A percentile compares a stretch with the other conserved stretches of the same genome.
These are phyloP conservation scores for Pandemis cinnamomeana DNA, from an alignment of 2,888 invertebrate genomes.

Conservation along the genomic window DNA sequence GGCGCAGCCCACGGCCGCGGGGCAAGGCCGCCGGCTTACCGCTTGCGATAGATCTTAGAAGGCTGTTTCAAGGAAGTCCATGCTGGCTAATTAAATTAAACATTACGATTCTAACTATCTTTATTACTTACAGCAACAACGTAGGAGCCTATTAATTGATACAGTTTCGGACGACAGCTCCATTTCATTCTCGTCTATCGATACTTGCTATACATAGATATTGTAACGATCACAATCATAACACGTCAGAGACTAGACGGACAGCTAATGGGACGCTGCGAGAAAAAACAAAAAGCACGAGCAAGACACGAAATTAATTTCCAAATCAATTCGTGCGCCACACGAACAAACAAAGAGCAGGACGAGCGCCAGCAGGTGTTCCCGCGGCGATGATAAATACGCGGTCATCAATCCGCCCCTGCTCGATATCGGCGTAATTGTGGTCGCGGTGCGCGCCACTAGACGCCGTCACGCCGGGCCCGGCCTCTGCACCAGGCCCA, in stretches of 20 bases:
- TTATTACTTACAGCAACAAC: background rate
- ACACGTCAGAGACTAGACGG: conserved; percentile 5
- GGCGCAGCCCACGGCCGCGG: conserved; percentile 34
- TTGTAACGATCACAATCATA: conserved; percentile 13
- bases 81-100: background rate
- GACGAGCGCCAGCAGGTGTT: conserved; percentile 76
- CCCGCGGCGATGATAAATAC: conserved; percentile 79
- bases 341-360: conserved; percentile 20
- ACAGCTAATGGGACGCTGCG: conserved; percentile 4
- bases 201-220: background rate
- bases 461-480: conserved; percentile 49
- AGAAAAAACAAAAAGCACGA: conserved; percentile 14
- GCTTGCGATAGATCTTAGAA: background rate
- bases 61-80: conserved; percentile 7
- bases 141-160: background rate
- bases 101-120: background rate
- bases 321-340: conserved; percentile 26
- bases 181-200: background rate
- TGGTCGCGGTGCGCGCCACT: conserved; percentile 58
- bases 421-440: conserved; percentile 67
- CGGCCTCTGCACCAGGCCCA: conserved; percentile 25
- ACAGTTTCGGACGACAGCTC: background rate
- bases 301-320: conserved; percentile 32
- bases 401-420: conserved; percentile 76
- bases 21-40: conserved; percentile 15